Evolutionary conservation across 2,797 vertebrate genomes (phyloP), one percentile per base, ranked within the genome.

Genomic region (Pogonophryne albipinna): DNA sequence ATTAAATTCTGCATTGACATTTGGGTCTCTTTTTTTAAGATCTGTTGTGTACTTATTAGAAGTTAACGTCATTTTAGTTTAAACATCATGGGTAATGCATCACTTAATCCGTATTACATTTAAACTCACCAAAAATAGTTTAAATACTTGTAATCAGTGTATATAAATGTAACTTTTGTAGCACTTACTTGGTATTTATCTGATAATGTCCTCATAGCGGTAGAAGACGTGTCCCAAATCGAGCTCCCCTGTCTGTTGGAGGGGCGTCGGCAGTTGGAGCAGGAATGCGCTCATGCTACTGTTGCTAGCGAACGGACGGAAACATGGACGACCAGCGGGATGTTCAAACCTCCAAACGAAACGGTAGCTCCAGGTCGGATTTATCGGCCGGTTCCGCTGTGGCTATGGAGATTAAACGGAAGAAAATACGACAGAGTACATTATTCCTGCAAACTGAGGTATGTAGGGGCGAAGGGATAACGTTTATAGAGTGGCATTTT

Each of bases 361-460:
- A 85, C 55, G 85, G 84, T 0, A 74, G 80, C 72, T 68, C 16
- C 15, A 71, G 83, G 27, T 78, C 90, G 14, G 44, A 89, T 0
- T 66, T 93, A 6, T 92, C 93, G 14, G 83, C 91, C 3, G 87
- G 92, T 23, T 96, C 96, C 2, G 91, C 95, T 0, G 85, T 95
- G 65, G 93, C 91, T 0, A 95, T 96, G 95, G 95, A 96, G 83
- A 91, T 95, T 10, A 96, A 95, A 76, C 87, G 95, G 57, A 94
- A 95, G 88, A 95, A 95, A 84, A 95, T 94, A 74, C 85, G 89
- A 60, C 84, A 95, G 76, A 95, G 93, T 57, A 23, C 73, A 0
- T 55, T 95, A 27, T 94, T 94, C 66, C 82, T 90, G 6, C 89
- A 89, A 45, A 91, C 90, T 3, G 92, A 96, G 92, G 95, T 96